Base-by-base conservation (phyloP, 1,140 invertebrate species). In the Teleogryllus occipitalis region DNA sequence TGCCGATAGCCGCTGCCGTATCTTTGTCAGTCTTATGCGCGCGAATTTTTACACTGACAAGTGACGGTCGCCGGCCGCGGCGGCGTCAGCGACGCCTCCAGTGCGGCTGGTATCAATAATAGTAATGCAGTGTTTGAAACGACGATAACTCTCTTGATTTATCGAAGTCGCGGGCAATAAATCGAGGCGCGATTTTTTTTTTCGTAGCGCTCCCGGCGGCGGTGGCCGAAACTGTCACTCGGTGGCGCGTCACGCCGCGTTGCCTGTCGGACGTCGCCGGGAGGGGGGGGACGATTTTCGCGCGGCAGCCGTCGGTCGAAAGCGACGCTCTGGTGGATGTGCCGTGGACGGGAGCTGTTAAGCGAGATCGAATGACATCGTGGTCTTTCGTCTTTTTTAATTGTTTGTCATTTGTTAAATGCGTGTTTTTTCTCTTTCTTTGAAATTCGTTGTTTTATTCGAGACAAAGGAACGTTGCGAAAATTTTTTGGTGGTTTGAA, bases 61-160 rank as follows among this genome's bases (percentile, higher is more conserved):
- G 54, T 65, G 54, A 65, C 54, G 54, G 10, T 10, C 54, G 54
- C 54, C 10, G 54, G 54, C 10, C 54, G 54, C 10, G 54, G 54
- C 18, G 10, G 54, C 54, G 54, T 18, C 7, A 10, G 54, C 54
- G 54, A 65, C 54, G 54, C 10, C 54, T 65, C 54, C 54, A 65
- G 54, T 65, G 54, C 54, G 54, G 54, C 54, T 18, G 10, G 54
- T 65, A 65, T 65, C 54, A 65, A 65, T 65, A 65, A 65, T 65
- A 65, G 54, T 65, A 65, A 65, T 65, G 54, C 54, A 65, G 54
- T 65, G 54, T 65, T 65, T 65, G 54, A 65, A 65, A 65, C 54
- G 54, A 65, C 54, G 54, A 65, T 65, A 65, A 65, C 54, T 65
- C 54, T 65, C 54, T 18, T 65, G 54, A 65, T 65, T 65, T 65